A percentile compares a stretch with the other conserved stretches of the same genome.
Evolutionary conservation across 2,797 vertebrate species (phyloP).

Genomic region (Coranthus polyacanthus): DNA sequence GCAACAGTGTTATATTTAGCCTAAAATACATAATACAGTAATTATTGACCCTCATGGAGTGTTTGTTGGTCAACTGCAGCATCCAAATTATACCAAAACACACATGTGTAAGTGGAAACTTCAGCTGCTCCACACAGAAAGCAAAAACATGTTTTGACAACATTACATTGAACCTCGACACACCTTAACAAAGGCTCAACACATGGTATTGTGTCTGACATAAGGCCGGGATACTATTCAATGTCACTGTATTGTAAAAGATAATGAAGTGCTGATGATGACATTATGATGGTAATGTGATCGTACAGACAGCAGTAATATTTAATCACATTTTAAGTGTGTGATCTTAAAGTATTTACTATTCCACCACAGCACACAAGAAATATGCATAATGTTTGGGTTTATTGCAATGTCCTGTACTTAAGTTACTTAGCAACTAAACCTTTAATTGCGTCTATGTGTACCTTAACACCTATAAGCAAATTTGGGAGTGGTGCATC

Average conservation of each 20-base stretch:
- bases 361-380: conserved; percentile 1
- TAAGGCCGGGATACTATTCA: conserved; percentile 14
- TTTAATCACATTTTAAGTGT: background rate
- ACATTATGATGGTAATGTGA: background rate
- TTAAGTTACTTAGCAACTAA: background rate
- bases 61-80: conserved; percentile 16
- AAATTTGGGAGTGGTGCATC: conserved; percentile 7
- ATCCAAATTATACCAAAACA: conserved; percentile 20
- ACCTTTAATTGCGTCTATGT: background rate
- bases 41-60: conserved; percentile 12
- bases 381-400: background rate
- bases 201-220: conserved; percentile 17
- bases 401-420: background rate
- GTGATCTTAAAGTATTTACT: background rate
- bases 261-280: background rate
- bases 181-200: conserved; percentile 41
- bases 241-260: conserved; percentile 18
- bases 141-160: conserved; percentile 76
- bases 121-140: conserved; percentile 35
- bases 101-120: conserved; percentile 58
- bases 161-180: conserved; percentile 57
- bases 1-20: too few relatives aligned
- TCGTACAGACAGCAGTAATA: too few relatives aligned
- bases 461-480: background rate
- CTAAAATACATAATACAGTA: background rate